These are phyloP conservation scores for Burhinus oedicnemus DNA, from an alignment of 2,113 vertebrate genomes.

Conservation along the genomic window DNA sequence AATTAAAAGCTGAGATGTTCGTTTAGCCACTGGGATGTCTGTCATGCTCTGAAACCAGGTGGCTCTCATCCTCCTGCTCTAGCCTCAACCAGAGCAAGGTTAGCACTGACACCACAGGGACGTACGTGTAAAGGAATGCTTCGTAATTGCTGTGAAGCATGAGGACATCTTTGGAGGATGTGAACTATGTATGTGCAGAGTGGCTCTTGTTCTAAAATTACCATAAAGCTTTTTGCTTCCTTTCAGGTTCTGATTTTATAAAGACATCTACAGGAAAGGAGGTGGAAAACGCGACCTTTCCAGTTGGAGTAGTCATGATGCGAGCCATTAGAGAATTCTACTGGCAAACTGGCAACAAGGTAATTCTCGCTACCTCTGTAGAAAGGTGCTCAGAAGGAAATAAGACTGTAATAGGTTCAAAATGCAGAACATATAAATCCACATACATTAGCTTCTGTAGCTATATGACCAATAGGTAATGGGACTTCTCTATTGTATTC, in stretches of 20 bases:
- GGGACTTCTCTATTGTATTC: not conserved
- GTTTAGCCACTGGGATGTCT: not conserved
- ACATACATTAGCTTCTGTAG: not conserved
- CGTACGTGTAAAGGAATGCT: fast-evolving
- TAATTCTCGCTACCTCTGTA: constrained; percentile 48
- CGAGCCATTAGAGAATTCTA: constrained; percentile 92
- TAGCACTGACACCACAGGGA: not conserved
- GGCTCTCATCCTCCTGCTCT: not conserved
- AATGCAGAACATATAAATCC: not conserved
- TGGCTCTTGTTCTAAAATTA: not conserved
- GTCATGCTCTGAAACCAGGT: not conserved
- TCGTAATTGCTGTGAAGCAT: not conserved
- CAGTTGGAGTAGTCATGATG: constrained; percentile 92
- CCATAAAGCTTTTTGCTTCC: constrained; percentile 7
- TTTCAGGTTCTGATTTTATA: constrained; percentile 95
- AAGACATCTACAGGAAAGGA: constrained; percentile 98
- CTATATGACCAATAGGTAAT: not conserved
- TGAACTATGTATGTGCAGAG: not conserved
- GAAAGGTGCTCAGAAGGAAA: not conserved
- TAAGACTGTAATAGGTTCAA: not conserved
- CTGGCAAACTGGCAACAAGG: constrained; percentile 90
- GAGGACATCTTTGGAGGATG: not conserved
- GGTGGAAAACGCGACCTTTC: constrained; percentile 91
- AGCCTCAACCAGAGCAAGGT: not conserved
- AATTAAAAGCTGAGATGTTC: not conserved